Evolutionary conservation across 2,797 vertebrate genomes (phyloP), one percentile per base, ranked within the genome.

Genomic region (Tiaroga cobitis): DNA sequence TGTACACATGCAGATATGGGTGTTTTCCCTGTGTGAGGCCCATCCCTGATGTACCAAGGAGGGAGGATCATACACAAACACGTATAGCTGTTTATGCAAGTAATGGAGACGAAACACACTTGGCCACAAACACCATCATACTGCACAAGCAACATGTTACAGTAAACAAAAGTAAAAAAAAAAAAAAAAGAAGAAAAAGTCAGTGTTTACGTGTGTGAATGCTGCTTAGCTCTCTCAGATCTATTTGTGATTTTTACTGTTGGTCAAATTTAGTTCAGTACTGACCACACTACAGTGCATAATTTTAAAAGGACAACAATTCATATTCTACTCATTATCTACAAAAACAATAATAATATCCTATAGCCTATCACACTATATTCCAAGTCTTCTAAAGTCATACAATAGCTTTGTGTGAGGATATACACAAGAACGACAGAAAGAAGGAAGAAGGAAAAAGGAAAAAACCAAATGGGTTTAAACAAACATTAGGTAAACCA

Each of bases 21-120:
- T 78, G 76, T 78, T 78, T 78, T 39, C 63, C 73, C 18, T 24
- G 37, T 54, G 67, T 59, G 79, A 49, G 68, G 39, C 65, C 24
- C 24, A 82, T 78, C 81, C 67, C 83, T 73, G n/a, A 76, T 69
- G 56, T 79, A 41, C 24, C 70, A 70, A 74, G 77, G 76, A 59
- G 74, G 74, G 54, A 86, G 46, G 76, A 37, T 63, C 78, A 63
- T 80, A 49, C n/a, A 86, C 72, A 85, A 56, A 85, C 34, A 34
- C 43, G 61, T 8, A 51, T 56, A 74, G 51, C 63, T 84, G 78
- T 84, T 87, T 77, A 77, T 6, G 2, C 19, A 65, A 51, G 24
- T 74, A 26, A 65, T 26, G 24, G 34, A 76, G 34, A 65, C 19
- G 10, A 54, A 76, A 76, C 43, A 54, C 59, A 49, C 19, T 24